Evolutionary conservation across 2,888 invertebrate species (phyloP).

Genomic region (Muscina levida): DNA sequence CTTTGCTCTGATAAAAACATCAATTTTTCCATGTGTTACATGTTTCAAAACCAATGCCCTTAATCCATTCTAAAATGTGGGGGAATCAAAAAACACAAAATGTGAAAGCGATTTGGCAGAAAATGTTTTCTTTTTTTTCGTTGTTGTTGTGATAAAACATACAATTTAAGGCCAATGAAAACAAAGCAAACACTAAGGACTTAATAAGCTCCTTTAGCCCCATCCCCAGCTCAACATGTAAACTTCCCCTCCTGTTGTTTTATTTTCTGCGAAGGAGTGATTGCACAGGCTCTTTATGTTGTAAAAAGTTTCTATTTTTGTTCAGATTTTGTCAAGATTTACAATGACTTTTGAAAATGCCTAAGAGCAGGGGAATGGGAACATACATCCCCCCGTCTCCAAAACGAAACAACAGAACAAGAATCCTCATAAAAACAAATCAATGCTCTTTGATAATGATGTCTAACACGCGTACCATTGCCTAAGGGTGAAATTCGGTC

Average conservation of each 20-base stretch:
- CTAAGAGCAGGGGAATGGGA: slow-evolving; percentile 12
- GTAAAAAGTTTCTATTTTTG: slow-evolving; percentile 58
- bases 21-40: neutral
- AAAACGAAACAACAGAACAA: slow-evolving; percentile 11
- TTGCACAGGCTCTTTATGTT: slow-evolving; percentile 36
- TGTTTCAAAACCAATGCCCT: neutral
- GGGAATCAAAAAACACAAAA: too few species aligned
- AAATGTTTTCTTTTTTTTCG: slow-evolving; percentile 27
- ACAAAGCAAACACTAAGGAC: slow-evolving; percentile 50
- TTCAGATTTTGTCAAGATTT: slow-evolving; percentile 59
- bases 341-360: slow-evolving; percentile 61
- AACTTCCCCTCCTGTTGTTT: slow-evolving; percentile 14
- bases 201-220: slow-evolving; percentile 57
- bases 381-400: neutral
- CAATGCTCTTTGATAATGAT: slow-evolving; percentile 63
- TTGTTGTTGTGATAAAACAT: slow-evolving; percentile 41
- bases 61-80: neutral
- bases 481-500: slow-evolving; percentile 40
- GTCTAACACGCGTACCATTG: slow-evolving; percentile 61
- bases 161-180: slow-evolving; percentile 59
- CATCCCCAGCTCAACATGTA: slow-evolving; percentile 24
- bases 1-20: neutral
- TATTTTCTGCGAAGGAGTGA: slow-evolving; percentile 37
- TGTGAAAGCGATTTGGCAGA: slow-evolving; percentile 33
- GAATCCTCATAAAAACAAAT: slow-evolving; percentile 56